A percentile compares a stretch with the other conserved stretches of the same genome.
phyloP scores from a whole-genome alignment of 2,888 invertebrate genomes.

The Scaptomyza reducta region DNA sequence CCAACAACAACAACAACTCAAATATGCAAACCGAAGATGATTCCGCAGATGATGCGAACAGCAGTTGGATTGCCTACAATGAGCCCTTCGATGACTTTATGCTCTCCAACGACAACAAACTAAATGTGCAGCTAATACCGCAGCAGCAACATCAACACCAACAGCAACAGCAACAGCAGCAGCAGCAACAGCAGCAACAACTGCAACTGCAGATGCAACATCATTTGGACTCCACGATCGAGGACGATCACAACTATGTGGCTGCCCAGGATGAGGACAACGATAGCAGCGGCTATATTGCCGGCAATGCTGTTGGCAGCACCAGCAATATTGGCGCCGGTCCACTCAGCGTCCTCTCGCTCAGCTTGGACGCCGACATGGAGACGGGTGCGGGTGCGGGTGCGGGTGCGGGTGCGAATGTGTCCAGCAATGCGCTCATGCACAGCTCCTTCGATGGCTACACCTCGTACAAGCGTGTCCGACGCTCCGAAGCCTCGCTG shows the following conservation, averaged over 20 bases:
- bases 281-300: constrained; percentile 69
- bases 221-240: constrained; percentile 74
- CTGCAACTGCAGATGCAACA: constrained; percentile 34
- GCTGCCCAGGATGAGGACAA: constrained; percentile 81
- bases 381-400: constrained; percentile 63
- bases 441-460: constrained; percentile 68
- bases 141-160: constrained; percentile 12
- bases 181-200: constrained; percentile 23
- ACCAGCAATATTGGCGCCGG: background rate
- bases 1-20: constrained; percentile 62
- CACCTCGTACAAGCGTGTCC: constrained; percentile 85
- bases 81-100: constrained; percentile 77
- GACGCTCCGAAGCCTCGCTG: constrained; percentile 90
- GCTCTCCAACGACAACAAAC: constrained; percentile 32
- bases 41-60: constrained; percentile 79
- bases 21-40: constrained; percentile 75
- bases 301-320: constrained; percentile 10
- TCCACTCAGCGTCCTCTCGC: constrained; percentile 44
- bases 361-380: constrained; percentile 71
- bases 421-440: constrained; percentile 56
- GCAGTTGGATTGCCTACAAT: constrained; percentile 74
- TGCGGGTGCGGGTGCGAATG: constrained; percentile 57
- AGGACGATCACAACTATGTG: constrained; percentile 82
- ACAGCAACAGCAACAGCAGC: constrained; percentile 44
- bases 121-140: constrained; percentile 38